phyloP scores from a whole-genome alignment of 2,113 vertebrate genomes.

The Anarhynchus alexandrinus region DNA sequence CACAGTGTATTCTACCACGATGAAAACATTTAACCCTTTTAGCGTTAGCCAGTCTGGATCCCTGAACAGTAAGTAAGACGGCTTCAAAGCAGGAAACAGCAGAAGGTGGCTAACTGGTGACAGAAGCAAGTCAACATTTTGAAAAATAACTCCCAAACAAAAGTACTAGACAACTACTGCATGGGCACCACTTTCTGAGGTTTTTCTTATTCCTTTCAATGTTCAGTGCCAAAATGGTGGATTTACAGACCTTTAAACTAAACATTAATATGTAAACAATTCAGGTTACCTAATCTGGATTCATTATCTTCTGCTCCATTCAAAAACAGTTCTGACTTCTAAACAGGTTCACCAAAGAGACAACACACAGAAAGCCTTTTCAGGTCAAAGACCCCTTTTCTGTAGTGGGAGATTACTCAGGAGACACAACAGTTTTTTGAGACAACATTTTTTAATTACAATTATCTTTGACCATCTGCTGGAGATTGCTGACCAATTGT shows the following conservation, averaged over 20 bases:
- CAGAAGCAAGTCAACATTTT: not conserved
- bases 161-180: not conserved
- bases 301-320: not conserved
- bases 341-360: not conserved
- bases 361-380: not conserved
- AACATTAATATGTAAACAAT: not conserved
- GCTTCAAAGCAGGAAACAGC: not conserved
- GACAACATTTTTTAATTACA: not conserved
- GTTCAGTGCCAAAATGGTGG: not conserved
- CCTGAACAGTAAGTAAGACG: not conserved
- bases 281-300: not conserved
- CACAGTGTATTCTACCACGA: not conserved
- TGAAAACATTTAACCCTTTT: not conserved
- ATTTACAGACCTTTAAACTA: not conserved
- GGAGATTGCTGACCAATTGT: not conserved
- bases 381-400: not conserved
- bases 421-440: not conserved
- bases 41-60: not conserved
- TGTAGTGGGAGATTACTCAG: not conserved
- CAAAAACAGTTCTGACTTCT: not conserved
- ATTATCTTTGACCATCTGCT: not conserved
- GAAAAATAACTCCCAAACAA: not conserved
- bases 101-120: not conserved
- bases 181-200: not conserved
- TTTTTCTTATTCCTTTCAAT: not conserved